These are phyloP conservation scores for Crotalus horridus DNA, from an alignment of 2,113 vertebrate genomes.

Conservation along the genomic window DNA sequence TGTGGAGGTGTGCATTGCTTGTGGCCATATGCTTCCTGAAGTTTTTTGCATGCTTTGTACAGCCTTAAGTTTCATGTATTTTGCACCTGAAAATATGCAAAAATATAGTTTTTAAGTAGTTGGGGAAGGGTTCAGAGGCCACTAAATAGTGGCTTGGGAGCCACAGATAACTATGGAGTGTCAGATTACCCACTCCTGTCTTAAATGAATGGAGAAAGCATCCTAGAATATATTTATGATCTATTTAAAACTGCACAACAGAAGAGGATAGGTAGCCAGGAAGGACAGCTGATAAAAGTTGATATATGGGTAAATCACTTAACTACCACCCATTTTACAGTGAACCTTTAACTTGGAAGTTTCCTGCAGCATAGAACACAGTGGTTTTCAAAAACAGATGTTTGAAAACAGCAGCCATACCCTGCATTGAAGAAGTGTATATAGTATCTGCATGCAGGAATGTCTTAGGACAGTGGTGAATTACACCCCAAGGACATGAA, in stretches of 20 bases:
- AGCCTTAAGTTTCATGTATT: background rate
- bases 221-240: background rate
- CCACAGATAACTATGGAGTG: background rate
- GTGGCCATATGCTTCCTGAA: background rate
- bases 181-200: background rate
- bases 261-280: background rate
- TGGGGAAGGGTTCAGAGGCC: background rate
- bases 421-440: background rate
- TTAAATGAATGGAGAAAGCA: too few species aligned
- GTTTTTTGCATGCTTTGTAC: background rate
- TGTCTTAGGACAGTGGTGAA: background rate
- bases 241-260: background rate
- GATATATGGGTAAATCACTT: background rate
- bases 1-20: background rate
- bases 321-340: background rate
- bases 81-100: background rate
- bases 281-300: background rate
- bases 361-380: background rate
- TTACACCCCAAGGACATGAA: background rate
- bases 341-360: background rate
- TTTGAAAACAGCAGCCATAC: background rate
- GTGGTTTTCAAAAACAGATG: background rate
- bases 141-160: background rate
- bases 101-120: background rate
- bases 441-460: background rate